Percentiles rank a stretch among this genome's conserved stretches.
These are phyloP conservation scores for Buphagus erythrorhynchus DNA, from an alignment of 2,797 vertebrate genomes.

Conservation along the genomic window DNA sequence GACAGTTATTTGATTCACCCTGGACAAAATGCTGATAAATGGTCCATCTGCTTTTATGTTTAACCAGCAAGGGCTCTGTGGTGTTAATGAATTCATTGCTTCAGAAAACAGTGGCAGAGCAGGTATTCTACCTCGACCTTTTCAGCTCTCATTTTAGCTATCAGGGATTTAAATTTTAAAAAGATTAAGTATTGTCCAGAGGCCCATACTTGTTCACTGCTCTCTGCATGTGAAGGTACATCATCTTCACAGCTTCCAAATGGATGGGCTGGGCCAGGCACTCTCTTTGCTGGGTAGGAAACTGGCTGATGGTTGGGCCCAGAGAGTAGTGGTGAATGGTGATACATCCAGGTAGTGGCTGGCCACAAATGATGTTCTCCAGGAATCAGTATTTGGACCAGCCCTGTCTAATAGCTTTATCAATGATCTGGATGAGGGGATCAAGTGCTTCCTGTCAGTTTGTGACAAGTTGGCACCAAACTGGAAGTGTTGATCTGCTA, in stretches of 20 bases:
- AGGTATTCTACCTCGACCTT: background rate
- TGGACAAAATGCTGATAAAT: slow-evolving; percentile 24
- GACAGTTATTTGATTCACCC: background rate
- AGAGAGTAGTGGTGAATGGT: too few species aligned
- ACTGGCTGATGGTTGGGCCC: background rate
- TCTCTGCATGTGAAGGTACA: background rate
- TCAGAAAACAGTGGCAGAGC: background rate
- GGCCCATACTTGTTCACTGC: background rate
- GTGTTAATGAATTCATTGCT: background rate
- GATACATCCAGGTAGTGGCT: background rate
- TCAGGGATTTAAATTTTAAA: background rate
- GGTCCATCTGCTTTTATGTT: background rate
- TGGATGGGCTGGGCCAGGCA: background rate
- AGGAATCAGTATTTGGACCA: background rate
- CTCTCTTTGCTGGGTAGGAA: background rate
- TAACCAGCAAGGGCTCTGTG: background rate
- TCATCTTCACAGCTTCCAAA: background rate
- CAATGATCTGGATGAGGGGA: background rate
- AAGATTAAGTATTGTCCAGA: background rate
- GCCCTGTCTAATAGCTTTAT: background rate
- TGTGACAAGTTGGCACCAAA: background rate
- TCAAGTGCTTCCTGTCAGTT: background rate
- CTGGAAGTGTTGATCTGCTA: background rate
- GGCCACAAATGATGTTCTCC: background rate
- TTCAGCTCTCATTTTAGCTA: background rate